A percentile compares a stretch with the other conserved stretches of the same genome.
Conservation (phyloP, 2,113 vertebrate genomes). For the Promerops cafer region DNA sequence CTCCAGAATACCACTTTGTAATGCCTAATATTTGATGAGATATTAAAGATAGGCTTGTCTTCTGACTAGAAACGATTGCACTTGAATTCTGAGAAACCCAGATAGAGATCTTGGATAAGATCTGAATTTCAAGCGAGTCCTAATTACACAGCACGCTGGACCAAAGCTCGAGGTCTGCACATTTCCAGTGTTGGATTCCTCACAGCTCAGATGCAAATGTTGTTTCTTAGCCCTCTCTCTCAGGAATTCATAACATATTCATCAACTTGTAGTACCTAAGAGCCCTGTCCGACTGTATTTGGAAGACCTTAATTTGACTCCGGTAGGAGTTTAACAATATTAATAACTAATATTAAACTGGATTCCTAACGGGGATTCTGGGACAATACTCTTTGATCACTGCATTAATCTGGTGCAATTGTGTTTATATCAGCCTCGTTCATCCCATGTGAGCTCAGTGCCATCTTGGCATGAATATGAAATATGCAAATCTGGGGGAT, state of each 20-base stretch:
- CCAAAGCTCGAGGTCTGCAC: background rate
- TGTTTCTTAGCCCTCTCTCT: background rate
- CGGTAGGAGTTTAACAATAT: constrained; percentile 16
- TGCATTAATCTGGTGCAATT: constrained; percentile 15
- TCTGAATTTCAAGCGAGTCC: constrained; percentile 35
- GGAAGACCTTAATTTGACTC: constrained; percentile 29
- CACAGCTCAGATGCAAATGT: constrained; percentile 25
- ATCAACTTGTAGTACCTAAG: constrained; percentile 51
- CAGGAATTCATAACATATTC: constrained; percentile 11
- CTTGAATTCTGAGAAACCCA: constrained; percentile 4
- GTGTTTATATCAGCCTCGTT: constrained; percentile 23
- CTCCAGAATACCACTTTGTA: constrained; percentile 23
- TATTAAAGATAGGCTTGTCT: constrained; percentile 17
- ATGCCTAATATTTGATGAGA: constrained; percentile 29
- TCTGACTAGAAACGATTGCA: background rate
- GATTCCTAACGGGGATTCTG: background rate
- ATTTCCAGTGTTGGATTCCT: background rate
- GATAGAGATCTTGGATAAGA: background rate
- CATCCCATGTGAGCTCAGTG: constrained; percentile 17
- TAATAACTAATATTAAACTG: constrained; percentile 23
- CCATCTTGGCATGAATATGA: constrained; percentile 58
- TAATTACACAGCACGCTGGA: background rate
- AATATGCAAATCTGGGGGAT: constrained; percentile 64
- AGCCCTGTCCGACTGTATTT: constrained; percentile 16
- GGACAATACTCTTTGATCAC: constrained; percentile 20